phyloP scores from a whole-genome alignment of 2,797 vertebrate species.

The Hipposideros larvatus region DNA sequence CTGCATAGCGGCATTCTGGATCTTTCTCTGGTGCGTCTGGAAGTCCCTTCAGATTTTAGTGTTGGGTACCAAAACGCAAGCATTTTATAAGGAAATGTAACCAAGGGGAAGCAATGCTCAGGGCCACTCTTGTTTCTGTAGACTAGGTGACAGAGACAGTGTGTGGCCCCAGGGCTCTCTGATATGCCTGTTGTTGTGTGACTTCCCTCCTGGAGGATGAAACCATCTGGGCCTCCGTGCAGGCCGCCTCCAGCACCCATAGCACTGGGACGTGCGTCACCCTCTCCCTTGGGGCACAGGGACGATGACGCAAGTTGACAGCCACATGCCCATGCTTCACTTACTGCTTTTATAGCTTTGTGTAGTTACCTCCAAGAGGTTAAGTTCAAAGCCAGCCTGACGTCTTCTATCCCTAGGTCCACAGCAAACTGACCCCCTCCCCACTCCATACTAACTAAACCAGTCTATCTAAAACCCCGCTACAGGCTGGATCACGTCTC shows the following conservation, averaged over 20 bases:
- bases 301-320: not conserved
- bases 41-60: not conserved
- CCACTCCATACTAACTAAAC: not conserved
- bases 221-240: no score
- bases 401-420: not conserved
- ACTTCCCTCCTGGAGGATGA: not conserved
- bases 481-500: not conserved
- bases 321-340: no score
- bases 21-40: not conserved
- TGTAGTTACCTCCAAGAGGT: not conserved
- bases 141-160: no score
- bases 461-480: not conserved
- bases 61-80: not conserved
- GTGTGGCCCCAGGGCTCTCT: no score
- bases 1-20: not conserved
- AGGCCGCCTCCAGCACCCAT: no score
- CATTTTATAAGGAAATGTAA: not conserved
- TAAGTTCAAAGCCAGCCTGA: not conserved
- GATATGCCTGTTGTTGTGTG: no score
- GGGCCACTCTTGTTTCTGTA: not conserved
- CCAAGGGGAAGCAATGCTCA: not conserved
- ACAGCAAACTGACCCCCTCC: not conserved
- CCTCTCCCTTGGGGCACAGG: not conserved
- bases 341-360: not conserved
- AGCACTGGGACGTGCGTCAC: no score